phyloP scores from a whole-genome alignment of 2,888 invertebrate species.

The Mesochorus sp. region DNA sequence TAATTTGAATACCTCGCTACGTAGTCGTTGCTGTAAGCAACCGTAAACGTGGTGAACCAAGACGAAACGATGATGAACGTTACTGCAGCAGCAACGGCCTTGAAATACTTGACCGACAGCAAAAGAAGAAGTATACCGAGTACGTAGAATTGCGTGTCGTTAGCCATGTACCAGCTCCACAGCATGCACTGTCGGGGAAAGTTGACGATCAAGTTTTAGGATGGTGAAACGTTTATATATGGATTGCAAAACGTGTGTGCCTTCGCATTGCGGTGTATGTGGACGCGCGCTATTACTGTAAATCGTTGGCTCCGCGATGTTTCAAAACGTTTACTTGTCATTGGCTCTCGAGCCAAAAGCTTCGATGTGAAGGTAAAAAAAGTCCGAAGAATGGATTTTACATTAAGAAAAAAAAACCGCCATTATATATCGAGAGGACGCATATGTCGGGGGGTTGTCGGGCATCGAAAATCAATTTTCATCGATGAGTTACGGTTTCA shows the following conservation, averaged over 20 bases:
- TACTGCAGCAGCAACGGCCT: conserved; percentile 85
- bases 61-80: conserved; percentile 87
- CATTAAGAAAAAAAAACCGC: neutral
- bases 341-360: too few species aligned
- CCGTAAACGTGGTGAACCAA: conserved; percentile 89
- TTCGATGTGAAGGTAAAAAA: too few species aligned
- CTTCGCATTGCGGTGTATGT: neutral
- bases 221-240: too few species aligned
- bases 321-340: too few species aligned
- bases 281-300: too few species aligned
- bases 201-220: conserved; percentile 36
- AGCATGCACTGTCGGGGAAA: conserved; percentile 80
- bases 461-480: conserved; percentile 46
- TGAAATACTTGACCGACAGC: conserved; percentile 82
- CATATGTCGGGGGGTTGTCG: neutral
- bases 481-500: neutral
- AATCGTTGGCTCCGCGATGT: too few species aligned
- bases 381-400: too few species aligned
- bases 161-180: conserved; percentile 83
- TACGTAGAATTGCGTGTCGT: conserved; percentile 82
- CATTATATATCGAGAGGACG: neutral
- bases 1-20: conserved; percentile 78
- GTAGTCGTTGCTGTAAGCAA: conserved; percentile 90
- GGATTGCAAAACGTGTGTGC: neutral
- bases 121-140: conserved; percentile 80